phyloP scores from a whole-genome alignment of 2,888 invertebrate species.

The Neoitamus cyanurus region DNA sequence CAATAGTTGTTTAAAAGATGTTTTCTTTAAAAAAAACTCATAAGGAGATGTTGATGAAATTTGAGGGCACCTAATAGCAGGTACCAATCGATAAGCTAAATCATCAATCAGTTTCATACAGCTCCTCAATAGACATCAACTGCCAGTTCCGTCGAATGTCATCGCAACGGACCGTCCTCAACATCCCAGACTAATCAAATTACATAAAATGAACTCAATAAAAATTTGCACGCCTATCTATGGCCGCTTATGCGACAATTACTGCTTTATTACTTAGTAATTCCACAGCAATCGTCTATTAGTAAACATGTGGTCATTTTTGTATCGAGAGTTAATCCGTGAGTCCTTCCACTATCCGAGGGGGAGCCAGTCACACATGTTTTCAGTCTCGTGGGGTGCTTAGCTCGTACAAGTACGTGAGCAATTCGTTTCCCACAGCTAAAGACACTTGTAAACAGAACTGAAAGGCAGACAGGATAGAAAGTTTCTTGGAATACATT shows the following conservation, averaged over 20 bases:
- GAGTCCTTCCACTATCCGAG: background rate
- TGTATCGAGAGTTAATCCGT: background rate
- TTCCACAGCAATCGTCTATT: background rate
- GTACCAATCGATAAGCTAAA: too few relatives aligned
- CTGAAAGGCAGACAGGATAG: background rate
- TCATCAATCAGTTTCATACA: too few relatives aligned
- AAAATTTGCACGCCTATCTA: background rate
- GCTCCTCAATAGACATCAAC: too few relatives aligned
- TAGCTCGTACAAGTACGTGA: constrained; percentile 7
- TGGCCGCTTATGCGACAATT: background rate
- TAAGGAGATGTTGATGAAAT: too few relatives aligned
- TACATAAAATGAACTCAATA: background rate
- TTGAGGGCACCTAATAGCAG: too few relatives aligned
- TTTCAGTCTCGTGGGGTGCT: background rate
- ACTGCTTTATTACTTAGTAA: background rate
- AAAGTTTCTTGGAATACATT: background rate
- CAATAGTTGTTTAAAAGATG: too few relatives aligned
- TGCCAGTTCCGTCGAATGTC: too few relatives aligned
- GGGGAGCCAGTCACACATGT: background rate
- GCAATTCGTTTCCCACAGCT: constrained; percentile 25
- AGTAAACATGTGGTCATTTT: background rate
- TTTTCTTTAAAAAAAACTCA: too few relatives aligned
- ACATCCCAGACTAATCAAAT: background rate
- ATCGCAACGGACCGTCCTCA: background rate
- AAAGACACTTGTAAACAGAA: constrained; percentile 2